Evolutionary conservation across 2,888 invertebrate species (phyloP), one percentile per base, ranked within the genome.

Genomic region (Octodonta nipae): DNA sequence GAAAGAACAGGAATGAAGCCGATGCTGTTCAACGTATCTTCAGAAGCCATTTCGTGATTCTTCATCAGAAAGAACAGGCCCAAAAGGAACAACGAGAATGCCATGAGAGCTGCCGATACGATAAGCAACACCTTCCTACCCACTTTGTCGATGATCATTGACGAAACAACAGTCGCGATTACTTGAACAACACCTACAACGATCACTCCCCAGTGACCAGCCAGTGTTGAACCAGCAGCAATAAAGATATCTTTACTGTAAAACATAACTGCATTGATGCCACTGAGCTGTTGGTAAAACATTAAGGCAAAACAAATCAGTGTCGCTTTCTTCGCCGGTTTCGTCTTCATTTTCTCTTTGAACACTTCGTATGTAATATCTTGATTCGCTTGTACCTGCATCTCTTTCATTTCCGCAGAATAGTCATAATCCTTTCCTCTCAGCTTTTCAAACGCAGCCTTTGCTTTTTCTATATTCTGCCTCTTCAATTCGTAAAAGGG

Each of bases 281-380:
- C 85, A 34, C 79, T 76, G 30, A 87, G 63, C 56, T 89, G 89
- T 56, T 91, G 91, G 62, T 87, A 83, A 46, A 86, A 63, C 88
- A 89, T 88, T 6, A 88, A 66, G 4, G 76, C 74, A 52, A 79
- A 74, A 45, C 75, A 77, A 35, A 84, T 78, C n/a, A 74, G 32
- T 2, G 83, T 58, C 0, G 77, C 79, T 51, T 73, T 77, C 13
- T 71, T 56, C 0, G 79, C 73, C 0, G 73, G 71, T 41, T 63
- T 73, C 30, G 75, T 71, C 2, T 65, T 66, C 7, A 81, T 68
- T 1, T 74, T 70, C 2, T 64, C 52, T 4, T 50, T 34, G 36
- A 79, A 67, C 0, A 79, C 70, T 0, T 70, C 60, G 1, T 67
- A 66, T 33, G 70, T 68, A 5, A 61, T 61, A 38, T 63, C 63